Evolutionary conservation across 2,797 vertebrate genomes (phyloP).

Genomic region (Agapornis canus): DNA sequence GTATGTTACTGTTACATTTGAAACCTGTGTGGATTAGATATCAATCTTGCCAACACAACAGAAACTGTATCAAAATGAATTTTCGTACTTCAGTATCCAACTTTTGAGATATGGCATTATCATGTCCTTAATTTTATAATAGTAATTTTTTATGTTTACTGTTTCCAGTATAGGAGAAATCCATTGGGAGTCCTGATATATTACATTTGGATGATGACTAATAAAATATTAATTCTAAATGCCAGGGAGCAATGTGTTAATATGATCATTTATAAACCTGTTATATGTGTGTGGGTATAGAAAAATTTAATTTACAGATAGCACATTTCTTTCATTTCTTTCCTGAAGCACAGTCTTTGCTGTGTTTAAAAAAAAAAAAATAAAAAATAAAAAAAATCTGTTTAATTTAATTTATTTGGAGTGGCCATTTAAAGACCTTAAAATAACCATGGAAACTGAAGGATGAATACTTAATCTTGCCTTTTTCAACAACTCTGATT

Average conservation of each 20-base stretch:
- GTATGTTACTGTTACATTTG: not conserved
- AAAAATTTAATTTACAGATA: not conserved
- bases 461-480: not conserved
- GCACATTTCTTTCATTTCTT: not conserved
- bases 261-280: not conserved
- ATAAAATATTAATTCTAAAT: constrained; percentile 1
- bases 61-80: not conserved
- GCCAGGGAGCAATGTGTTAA: not conserved
- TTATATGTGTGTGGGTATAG: not conserved
- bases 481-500: not conserved
- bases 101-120: not conserved
- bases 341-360: not conserved
- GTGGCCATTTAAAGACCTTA: not conserved
- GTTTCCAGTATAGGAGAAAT: not conserved
- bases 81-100: not conserved
- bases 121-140: not conserved
- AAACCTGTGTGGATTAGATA: not conserved
- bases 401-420: not conserved
- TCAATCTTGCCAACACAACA: not conserved
- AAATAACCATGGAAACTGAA: constrained; percentile 15
- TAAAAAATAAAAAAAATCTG: not conserved
- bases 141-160: not conserved
- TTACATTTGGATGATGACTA: not conserved
- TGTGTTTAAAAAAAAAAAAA: not conserved
- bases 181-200: not conserved